A percentile compares a stretch with the other conserved stretches of the same genome.
phyloP scores from a whole-genome alignment of 2,888 invertebrate species.

The Microchrysa polita region DNA sequence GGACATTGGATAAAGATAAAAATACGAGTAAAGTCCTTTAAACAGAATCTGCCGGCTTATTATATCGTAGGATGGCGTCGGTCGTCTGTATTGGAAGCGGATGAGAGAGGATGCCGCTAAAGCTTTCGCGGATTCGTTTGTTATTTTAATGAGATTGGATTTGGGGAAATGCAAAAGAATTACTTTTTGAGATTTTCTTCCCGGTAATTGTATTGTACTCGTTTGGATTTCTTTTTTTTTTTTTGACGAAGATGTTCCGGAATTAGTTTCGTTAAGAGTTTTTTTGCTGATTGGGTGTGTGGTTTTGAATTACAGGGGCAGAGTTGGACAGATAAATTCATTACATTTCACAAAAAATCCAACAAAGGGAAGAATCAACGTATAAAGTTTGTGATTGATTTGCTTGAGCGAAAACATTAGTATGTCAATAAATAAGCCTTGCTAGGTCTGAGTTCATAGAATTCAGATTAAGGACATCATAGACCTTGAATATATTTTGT shows the following conservation, averaged over 20 bases:
- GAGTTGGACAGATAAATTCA: no score
- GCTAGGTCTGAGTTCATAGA: no score
- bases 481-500: no score
- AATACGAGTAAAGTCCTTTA: conserved; percentile 19
- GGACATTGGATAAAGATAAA: conserved; percentile 6
- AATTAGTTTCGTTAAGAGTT: conserved; percentile 14
- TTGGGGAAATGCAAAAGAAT: conserved; percentile 17
- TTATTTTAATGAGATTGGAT: conserved; percentile 43
- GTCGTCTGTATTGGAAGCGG: not conserved
- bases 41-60: not conserved
- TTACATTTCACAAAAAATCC: no score
- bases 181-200: conserved; percentile 15
- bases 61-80: no score
- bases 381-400: no score
- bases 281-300: not conserved
- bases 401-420: no score
- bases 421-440: no score
- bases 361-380: no score
- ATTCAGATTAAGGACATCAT: no score
- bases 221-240: no score
- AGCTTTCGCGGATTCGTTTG: conserved; percentile 33
- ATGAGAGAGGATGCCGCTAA: not conserved
- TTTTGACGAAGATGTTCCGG: not conserved
- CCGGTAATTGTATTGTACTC: conserved; percentile 5
- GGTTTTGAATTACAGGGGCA: no score